phyloP scores from a whole-genome alignment of 1,140 invertebrate species.

The Nylanderia fulva region DNA sequence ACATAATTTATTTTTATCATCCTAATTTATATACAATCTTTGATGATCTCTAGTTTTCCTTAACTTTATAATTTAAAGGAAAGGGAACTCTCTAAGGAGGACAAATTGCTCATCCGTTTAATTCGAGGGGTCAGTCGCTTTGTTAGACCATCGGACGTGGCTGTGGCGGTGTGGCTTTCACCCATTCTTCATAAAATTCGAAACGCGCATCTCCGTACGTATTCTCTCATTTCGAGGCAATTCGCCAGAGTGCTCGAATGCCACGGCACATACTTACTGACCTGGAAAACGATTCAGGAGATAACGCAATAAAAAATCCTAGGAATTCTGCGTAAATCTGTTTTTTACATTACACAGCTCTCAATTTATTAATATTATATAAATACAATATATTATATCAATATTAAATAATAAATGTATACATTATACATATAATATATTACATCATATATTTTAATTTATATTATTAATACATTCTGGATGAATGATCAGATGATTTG shows the following conservation, averaged over 20 bases:
- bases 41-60: neutral
- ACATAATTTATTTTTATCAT: neutral
- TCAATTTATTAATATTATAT: neutral
- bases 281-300: slow-evolving; percentile 21
- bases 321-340: slow-evolving; percentile 2
- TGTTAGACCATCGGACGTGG: slow-evolving; percentile 53
- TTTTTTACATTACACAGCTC: neutral
- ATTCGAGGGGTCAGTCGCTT: slow-evolving; percentile 42
- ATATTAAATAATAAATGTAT: too few species aligned
- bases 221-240: slow-evolving; percentile 36
- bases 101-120: slow-evolving; percentile 49
- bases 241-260: neutral
- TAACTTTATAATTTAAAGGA: neutral
- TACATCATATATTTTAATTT: neutral
- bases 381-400: neutral
- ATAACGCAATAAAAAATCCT: slow-evolving; percentile 11
- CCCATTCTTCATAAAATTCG: slow-evolving; percentile 59
- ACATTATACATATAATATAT: too few species aligned
- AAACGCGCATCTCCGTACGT: slow-evolving; percentile 38
- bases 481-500: neutral
- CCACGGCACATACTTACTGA: slow-evolving; percentile 36
- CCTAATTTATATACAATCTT: neutral
- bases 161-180: slow-evolving; percentile 41
- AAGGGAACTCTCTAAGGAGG: slow-evolving; percentile 23
- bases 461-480: neutral